Base-by-base conservation (phyloP, 2,888 invertebrate species). In the Pseudeuparius sepicola region DNA sequence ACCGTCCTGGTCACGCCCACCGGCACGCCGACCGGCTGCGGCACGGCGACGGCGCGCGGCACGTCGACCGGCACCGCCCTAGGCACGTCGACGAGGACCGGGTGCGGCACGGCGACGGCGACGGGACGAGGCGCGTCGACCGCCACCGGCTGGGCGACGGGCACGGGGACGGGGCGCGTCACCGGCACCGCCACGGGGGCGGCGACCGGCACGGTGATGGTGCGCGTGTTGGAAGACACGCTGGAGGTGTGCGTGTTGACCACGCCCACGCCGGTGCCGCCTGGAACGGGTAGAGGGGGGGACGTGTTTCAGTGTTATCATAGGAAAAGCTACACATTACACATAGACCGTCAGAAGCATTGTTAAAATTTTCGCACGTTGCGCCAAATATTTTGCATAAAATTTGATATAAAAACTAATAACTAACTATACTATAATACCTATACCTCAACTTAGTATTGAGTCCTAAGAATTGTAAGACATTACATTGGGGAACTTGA, bases 31-130 rank as follows among this genome's bases (percentile, higher is more conserved):
- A 59, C 56, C 2, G 47, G 43, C 23, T 42, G 35, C 14, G 51
- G 45, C 9, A 56, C 54, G 2, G 55, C 51, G 7, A 51, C 47
- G n/a, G 57, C 54, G 26, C 53, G 49, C 5, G 54, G 51, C 11
- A 59, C 55, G 7, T 47, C 45, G 2, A 55, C 49, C 9, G 55
- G 53, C 12, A 57, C 51, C 29, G 54, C 54, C 30, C 55, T 51
- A 29, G 60, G 58, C 0, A 78, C 71, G 26, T 75, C 73, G 0
- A 70, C 66, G 62, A 68, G 39, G 20, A 46, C 41, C 4, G 43
- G 42, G 14, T 40, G 37, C 16, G 47, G 48, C 14, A 45, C 42
- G 32, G 55, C 52, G 14, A 58, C 56, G 4, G 55, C 53, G 2
- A 57, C 70, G 1, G 74, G 72, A 0, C 71, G 67, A 2, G 65